Evolutionary conservation across 2,888 invertebrate species (phyloP).

Genomic region (Lycocerus yunnanus): DNA sequence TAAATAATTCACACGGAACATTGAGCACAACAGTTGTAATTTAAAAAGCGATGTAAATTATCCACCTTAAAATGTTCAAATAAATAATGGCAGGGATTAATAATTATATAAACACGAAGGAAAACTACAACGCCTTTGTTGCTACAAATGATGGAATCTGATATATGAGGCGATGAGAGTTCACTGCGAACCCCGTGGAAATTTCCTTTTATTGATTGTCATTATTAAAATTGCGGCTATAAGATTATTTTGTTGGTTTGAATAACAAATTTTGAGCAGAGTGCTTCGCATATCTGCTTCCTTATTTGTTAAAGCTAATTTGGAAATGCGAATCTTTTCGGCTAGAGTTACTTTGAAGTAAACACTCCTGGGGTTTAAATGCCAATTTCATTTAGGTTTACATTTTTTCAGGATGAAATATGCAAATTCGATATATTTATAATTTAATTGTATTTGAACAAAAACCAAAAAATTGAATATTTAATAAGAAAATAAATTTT

Average conservation of each 20-base stretch:
- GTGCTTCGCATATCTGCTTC: background rate
- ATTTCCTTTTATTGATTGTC: background rate
- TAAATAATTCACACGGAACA: slow-evolving; percentile 10
- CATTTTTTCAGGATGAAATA: background rate
- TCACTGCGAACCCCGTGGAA: background rate
- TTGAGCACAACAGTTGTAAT: background rate
- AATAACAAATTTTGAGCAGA: background rate
- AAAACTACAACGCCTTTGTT: background rate
- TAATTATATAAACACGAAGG: background rate
- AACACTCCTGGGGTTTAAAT: background rate
- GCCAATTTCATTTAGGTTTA: slow-evolving; percentile 1
- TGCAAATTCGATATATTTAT: background rate
- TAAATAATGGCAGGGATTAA: background rate
- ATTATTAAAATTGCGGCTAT: background rate
- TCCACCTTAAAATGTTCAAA: background rate
- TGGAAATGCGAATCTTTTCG: background rate
- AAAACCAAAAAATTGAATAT: background rate
- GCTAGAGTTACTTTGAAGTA: background rate
- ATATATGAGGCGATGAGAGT: background rate
- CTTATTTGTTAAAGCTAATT: background rate
- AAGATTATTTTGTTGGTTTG: background rate
- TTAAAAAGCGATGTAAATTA: slow-evolving; percentile 8
- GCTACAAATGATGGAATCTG: background rate
- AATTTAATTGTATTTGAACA: background rate
- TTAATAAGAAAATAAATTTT: background rate